phyloP scores from a whole-genome alignment of 92 coral and sea anemone species.

The Phymanthus crucifer region DNA sequence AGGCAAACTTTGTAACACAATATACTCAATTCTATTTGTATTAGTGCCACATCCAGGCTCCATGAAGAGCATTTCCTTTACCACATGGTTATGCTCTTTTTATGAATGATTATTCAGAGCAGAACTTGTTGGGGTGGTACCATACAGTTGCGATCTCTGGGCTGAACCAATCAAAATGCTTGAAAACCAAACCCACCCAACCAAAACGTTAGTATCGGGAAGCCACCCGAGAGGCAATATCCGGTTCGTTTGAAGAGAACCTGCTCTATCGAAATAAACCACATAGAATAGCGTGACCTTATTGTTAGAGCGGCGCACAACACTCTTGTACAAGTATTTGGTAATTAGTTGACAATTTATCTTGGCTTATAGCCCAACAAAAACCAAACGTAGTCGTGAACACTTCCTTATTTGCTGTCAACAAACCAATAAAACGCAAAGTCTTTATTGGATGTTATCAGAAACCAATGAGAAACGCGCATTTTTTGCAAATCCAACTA shows the following conservation, averaged over 20 bases:
- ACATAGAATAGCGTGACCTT: neutral
- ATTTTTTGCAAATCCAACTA: too few species aligned
- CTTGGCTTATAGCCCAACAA: neutral
- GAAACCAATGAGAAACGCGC: too few species aligned
- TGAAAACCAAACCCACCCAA: neutral
- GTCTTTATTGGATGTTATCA: neutral
- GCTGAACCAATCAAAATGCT: neutral
- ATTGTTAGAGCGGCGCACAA: neutral
- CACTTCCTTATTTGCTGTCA: constrained; percentile 10
- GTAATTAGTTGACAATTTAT: neutral
- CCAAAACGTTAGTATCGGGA: neutral
- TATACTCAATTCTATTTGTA: too few species aligned
- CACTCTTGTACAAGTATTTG: neutral
- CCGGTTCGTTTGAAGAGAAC: neutral
- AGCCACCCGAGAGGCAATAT: neutral
- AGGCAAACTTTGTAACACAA: too few species aligned
- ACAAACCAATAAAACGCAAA: neutral
- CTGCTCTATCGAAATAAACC: neutral
- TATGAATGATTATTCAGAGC: too few species aligned
- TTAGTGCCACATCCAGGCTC: too few species aligned
- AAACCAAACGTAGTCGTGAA: neutral
- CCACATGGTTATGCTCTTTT: too few species aligned
- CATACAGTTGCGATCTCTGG: neutral
- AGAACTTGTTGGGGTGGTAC: neutral
- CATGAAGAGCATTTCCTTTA: too few species aligned